phyloP scores from a whole-genome alignment of 2,888 invertebrate genomes.

The Sphecodes monilicornis region DNA sequence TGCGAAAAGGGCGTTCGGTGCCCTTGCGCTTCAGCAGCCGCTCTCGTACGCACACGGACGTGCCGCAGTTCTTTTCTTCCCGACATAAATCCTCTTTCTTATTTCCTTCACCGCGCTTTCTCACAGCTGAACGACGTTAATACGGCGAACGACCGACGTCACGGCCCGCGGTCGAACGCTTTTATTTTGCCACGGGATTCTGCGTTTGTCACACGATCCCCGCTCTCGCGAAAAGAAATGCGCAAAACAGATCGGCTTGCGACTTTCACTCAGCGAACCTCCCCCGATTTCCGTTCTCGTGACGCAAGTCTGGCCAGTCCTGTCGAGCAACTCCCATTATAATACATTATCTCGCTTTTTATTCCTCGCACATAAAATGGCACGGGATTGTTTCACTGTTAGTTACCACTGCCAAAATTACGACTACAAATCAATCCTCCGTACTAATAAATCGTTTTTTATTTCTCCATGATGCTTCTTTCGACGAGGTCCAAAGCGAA shows the following conservation, averaged over 20 bases:
- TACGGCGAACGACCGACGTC: constrained; percentile 62
- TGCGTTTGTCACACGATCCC: constrained; percentile 67
- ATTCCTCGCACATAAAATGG: neutral
- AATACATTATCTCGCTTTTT: neutral
- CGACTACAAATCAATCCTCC: too few species aligned
- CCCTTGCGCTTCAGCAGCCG: constrained; percentile 62
- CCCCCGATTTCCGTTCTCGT: constrained; percentile 61
- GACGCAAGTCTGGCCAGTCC: constrained; percentile 57
- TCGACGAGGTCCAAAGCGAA: too few species aligned
- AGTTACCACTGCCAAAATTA: too few species aligned
- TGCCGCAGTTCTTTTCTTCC: constrained; percentile 57
- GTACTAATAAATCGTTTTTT: too few species aligned
- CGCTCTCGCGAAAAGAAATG: constrained; percentile 38
- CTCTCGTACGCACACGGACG: constrained; percentile 26
- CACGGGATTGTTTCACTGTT: too few species aligned
- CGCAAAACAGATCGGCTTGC: constrained; percentile 54
- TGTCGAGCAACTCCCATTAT: neutral
- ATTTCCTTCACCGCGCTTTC: constrained; percentile 58
- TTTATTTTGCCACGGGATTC: constrained; percentile 66
- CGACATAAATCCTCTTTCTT: constrained; percentile 67
- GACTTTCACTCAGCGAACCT: constrained; percentile 57
- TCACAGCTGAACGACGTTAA: constrained; percentile 67
- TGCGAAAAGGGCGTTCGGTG: constrained; percentile 56
- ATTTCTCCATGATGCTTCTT: too few species aligned
- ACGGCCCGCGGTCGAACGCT: constrained; percentile 51